Base-by-base conservation (phyloP, 2,113 vertebrate genomes). In the Sylvia atricapilla region DNA sequence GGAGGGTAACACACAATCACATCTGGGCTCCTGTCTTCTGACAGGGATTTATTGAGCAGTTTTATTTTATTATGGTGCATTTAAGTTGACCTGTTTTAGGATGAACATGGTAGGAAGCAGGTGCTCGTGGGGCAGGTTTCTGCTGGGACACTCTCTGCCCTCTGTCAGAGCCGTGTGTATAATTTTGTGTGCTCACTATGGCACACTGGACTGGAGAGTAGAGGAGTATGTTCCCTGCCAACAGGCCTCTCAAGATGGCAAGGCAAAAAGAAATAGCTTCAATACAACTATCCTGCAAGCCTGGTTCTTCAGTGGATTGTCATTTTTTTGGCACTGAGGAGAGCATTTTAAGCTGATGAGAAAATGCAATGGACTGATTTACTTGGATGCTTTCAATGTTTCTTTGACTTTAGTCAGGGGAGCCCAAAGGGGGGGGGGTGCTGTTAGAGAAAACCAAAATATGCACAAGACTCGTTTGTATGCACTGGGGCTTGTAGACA, bases 321-420 rank as follows among this genome's bases (percentile, higher is more conserved):
- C 93, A 90, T 89, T 95, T 95, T 95, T 91, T 95, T 95, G 95
- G 96, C 95, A 90, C 23, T 0, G 8, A 59, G 30, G 52, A 80
- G 16, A 77, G 63, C 80, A 86, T 94, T 96, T 96, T 86, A 95
- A 94, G 37, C 84, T 82, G 87, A 87, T 95, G 92, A 96, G 96
- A 93, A 95, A 94, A 89, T 46, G 88, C 73, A 93, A 91, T 37
- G 77, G 95, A 67, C 93, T 95, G 91, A 93, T 96, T 96, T 96
- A 90, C 66, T 97, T 96, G 90, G 95, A 95, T 94, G 90, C 92
- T 93, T 95, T 96, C 84, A 86, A 81, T 72, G 39, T 93, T 89
- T 89, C 94, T 88, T 94, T 95, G 92, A 90, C 72, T 97, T 96
- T 49, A 95, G 93, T 78, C 72, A 90, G 81, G 59, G 81, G 94